Conservation (phyloP, 2,888 invertebrate genomes). For the Tanypteryx hageni region DNA sequence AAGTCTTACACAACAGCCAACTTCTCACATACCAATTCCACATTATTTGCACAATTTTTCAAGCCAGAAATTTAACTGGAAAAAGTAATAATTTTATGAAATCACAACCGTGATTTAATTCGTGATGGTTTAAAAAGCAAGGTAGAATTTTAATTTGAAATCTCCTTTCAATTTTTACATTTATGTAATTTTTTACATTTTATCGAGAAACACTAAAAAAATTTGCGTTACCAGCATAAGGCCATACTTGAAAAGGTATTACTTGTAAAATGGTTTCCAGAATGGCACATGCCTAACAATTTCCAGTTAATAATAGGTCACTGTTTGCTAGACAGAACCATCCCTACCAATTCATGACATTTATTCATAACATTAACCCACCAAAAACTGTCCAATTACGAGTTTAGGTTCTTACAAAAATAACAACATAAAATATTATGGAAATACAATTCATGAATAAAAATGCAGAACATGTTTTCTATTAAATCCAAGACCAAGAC, state of each 20-base stretch:
- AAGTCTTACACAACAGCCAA: background rate
- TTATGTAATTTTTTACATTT: background rate
- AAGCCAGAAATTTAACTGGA: background rate
- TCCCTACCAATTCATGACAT: background rate
- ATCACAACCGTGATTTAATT: conserved; percentile 21
- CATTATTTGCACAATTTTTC: background rate
- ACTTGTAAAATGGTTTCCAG: background rate
- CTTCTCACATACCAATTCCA: conserved; percentile 18
- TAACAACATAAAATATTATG: background rate
- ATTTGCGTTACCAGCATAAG: background rate
- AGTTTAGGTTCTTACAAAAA: background rate
- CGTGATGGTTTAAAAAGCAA: background rate
- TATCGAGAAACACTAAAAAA: background rate
- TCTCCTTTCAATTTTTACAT: background rate
- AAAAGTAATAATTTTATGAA: conserved; percentile 5
- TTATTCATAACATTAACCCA: background rate
- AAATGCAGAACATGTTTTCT: background rate
- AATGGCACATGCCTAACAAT: background rate
- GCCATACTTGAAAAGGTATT: background rate
- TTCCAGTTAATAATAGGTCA: background rate
- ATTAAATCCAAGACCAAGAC: background rate
- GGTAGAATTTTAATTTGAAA: background rate
- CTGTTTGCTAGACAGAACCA: background rate
- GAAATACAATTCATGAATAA: background rate
- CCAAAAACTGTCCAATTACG: background rate